Base-by-base conservation (phyloP, 2,888 invertebrate genomes). In the Scaptomyza reducta region DNA sequence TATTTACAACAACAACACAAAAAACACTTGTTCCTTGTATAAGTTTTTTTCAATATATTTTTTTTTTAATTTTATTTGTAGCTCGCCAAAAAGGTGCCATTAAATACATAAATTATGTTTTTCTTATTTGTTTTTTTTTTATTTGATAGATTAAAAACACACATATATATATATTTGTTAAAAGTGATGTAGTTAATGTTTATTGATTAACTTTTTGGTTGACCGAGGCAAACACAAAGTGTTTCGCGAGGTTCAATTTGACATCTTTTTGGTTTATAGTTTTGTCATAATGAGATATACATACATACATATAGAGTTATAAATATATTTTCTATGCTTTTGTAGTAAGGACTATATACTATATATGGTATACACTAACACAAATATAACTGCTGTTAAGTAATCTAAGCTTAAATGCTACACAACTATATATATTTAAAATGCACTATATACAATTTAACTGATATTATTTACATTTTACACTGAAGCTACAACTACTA, bases 381-480 rank as follows among this genome's bases (percentile, higher is more conserved):
- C 35, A 45, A 53, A 55, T 42, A 74, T 49, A 70, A 44, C 55
- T 68, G 69, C 35, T 35, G 35, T 70, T 69, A 68, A 67, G 68
- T 50, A 60, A 27, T 51, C 44, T 46, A 69, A 44, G 50, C 60
- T 70, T 70, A 69, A 45, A 45, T 61, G 50, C 61, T 68, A 69
- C 38, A 69, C 49, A 55, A 68, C 67, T 70, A 70, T 63, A 55
- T 38, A 31, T 31, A 31, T 70, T 70, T 71, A 66, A 74, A 71
- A 72, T 77, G 50, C 50, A 55, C 77, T 76, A 71, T 74, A 55
- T 77, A 74, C 73, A 74, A 49, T 18, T 70, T 58, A 73, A 66
- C 61, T 77, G 61, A 77, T 66, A 77, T 71, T 76, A 76, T 77
- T 76, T 73, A 70, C 76, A 76, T 42, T 42, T 29, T 22, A 33